These are phyloP conservation scores for Drosophila triauraria DNA, from an alignment of 1,140 invertebrate species.

Conservation along the genomic window DNA sequence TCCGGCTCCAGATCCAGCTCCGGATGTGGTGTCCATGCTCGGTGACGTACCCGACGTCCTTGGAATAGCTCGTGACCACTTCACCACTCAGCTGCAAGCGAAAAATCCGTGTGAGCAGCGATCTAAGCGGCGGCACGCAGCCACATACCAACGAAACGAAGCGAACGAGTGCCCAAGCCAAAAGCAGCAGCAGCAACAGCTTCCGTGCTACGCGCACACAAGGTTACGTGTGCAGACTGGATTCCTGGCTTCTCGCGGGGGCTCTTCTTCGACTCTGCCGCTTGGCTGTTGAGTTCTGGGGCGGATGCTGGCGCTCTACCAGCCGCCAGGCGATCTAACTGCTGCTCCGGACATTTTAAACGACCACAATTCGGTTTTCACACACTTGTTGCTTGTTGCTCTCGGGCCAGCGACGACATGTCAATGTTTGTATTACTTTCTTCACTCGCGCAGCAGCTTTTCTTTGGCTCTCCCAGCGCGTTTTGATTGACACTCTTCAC, in stretches of 20 bases:
- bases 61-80: slow-evolving; percentile 13
- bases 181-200: slow-evolving; percentile 54
- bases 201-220: slow-evolving; percentile 84
- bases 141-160: slow-evolving; percentile 41
- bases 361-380: slow-evolving; percentile 39
- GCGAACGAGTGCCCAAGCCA: slow-evolving; percentile 42
- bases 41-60: slow-evolving; percentile 71
- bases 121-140: slow-evolving; percentile 22
- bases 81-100: slow-evolving; percentile 23
- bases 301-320: slow-evolving; percentile 23
- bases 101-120: slow-evolving; percentile 14
- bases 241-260: slow-evolving; percentile 8
- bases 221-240: slow-evolving; percentile 81
- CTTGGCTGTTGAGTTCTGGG: slow-evolving; percentile 3
- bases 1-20: slow-evolving; percentile 47
- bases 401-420: slow-evolving; percentile 48
- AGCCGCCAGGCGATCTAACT: slow-evolving; percentile 28
- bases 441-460: slow-evolving; percentile 24
- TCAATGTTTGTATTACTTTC: slow-evolving; percentile 68
- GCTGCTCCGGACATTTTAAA: slow-evolving; percentile 42
- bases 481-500: slow-evolving; percentile 6
- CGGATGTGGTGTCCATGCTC: slow-evolving; percentile 57
- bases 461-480: neutral
- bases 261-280: neutral
- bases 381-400: slow-evolving; percentile 69